A percentile compares a stretch with the other conserved stretches of the same genome.
Evolutionary conservation across 2,797 vertebrate species (phyloP).

Genomic region (Mareca strepera): DNA sequence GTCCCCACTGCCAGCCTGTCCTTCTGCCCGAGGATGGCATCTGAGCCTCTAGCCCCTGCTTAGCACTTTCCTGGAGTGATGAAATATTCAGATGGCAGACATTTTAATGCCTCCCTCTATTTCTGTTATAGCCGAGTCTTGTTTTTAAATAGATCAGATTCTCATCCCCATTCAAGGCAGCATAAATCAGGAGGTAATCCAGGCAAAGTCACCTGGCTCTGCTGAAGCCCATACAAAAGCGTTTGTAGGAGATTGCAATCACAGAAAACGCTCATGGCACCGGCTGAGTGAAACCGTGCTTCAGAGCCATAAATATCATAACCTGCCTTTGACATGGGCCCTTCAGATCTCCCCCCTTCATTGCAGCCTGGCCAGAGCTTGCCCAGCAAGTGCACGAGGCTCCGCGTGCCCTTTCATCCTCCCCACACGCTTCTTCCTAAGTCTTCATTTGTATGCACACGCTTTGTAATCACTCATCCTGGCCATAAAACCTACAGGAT

Average conservation of each 20-base stretch:
- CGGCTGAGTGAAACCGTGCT: constrained; percentile 34
- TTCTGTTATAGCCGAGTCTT: neutral
- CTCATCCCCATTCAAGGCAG: neutral
- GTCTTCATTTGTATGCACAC: constrained; percentile 61
- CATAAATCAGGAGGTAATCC: constrained; percentile 29
- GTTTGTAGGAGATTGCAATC: neutral
- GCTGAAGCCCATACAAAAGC: neutral
- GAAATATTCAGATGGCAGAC: neutral
- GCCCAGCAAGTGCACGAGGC: neutral
- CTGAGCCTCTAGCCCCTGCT: neutral
- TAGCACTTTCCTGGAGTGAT: neutral
- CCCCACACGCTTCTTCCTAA: neutral
- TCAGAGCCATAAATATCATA: constrained; percentile 17
- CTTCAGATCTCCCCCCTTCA: neutral
- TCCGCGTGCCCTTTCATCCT: constrained; percentile 58
- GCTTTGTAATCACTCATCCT: constrained; percentile 67
- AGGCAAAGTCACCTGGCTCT: neutral
- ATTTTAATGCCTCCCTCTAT: neutral
- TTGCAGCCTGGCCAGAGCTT: constrained; percentile 17
- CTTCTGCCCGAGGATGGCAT: neutral
- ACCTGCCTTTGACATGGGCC: neutral
- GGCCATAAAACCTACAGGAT: constrained; percentile 74
- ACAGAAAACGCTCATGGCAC: neutral
- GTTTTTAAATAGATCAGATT: constrained; percentile 30
- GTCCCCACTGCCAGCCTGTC: neutral